Evolutionary conservation across 2,888 invertebrate species (phyloP).

Genomic region (Synergus umbraculus): DNA sequence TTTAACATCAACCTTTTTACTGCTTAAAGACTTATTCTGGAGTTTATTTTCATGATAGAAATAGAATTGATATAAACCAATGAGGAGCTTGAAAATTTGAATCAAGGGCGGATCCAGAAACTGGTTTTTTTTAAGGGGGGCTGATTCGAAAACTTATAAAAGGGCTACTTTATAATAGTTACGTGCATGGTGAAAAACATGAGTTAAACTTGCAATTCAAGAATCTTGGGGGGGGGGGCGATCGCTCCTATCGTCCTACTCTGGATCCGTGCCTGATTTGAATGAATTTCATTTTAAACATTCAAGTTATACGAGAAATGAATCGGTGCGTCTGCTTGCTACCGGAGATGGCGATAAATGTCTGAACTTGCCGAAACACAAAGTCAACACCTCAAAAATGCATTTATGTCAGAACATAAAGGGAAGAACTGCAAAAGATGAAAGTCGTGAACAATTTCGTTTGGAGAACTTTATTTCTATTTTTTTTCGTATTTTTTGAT

Average conservation of each 20-base stretch:
- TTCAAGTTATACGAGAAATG: conserved; percentile 47
- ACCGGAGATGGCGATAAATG: neutral
- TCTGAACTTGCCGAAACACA: neutral
- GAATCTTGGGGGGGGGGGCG: too few relatives aligned
- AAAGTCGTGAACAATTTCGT: neutral
- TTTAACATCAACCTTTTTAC: too few relatives aligned
- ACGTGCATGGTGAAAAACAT: conserved; percentile 11
- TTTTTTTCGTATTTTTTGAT: neutral
- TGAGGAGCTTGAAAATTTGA: conserved; percentile 24
- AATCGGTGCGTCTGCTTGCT: neutral
- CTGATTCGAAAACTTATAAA: too few relatives aligned
- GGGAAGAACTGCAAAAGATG: neutral
- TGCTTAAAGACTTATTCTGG: neutral
- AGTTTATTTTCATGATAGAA: neutral
- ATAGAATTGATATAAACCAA: neutral
- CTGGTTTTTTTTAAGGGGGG: too few relatives aligned
- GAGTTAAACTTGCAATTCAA: too few relatives aligned
- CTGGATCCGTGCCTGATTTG: conserved; percentile 9
- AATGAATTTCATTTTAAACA: conserved; percentile 48
- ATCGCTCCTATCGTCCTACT: too few relatives aligned
- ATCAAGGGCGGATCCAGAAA: neutral
- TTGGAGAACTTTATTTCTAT: neutral
- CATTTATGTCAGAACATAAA: neutral
- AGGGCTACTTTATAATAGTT: too few relatives aligned
- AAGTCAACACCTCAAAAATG: neutral